These are phyloP conservation scores for Syritta pipiens DNA, from an alignment of 2,888 invertebrate species.

Conservation along the genomic window DNA sequence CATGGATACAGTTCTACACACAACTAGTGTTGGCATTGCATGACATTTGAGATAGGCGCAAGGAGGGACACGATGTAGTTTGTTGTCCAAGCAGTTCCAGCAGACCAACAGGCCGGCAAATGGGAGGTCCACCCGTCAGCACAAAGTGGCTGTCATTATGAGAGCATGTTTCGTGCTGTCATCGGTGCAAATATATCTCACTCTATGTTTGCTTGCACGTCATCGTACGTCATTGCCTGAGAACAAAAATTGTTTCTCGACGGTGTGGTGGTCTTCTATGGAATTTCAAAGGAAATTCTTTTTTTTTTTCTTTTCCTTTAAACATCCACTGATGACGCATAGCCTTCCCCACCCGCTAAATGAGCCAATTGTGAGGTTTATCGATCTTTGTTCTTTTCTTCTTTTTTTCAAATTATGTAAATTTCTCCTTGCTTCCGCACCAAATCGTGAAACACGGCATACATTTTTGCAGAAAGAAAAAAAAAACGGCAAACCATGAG, in stretches of 20 bases:
- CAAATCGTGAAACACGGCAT: constrained; percentile 2
- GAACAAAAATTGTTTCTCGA: constrained; percentile 1
- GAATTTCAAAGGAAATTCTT: constrained; percentile 32
- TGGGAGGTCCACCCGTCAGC: constrained; percentile 10
- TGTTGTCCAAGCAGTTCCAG: constrained; percentile 2
- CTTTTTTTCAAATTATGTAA: constrained; percentile 37
- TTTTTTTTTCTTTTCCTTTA: constrained; percentile 7
- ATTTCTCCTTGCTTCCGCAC: constrained; percentile 20
- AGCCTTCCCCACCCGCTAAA: constrained; percentile 37
- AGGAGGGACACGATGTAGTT: not conserved
- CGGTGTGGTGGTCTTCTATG: constrained; percentile 1
- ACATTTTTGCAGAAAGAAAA: constrained; percentile 6
- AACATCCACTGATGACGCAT: constrained; percentile 50
- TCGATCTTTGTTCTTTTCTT: constrained; percentile 36
- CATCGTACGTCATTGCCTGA: constrained; percentile 21
- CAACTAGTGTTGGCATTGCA: not conserved
- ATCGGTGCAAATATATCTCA: constrained; percentile 17
- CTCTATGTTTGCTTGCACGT: constrained; percentile 19
- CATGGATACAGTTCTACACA: not conserved
- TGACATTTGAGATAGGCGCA: constrained; percentile 12
- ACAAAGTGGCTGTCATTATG: constrained; percentile 14
- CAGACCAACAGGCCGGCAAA: constrained; percentile 13
- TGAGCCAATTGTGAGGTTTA: constrained; percentile 58
- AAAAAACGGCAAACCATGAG: constrained; percentile 12
- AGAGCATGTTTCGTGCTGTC: constrained; percentile 22